Base-by-base conservation (phyloP, 2,113 vertebrate species). In the Etheostoma spectabile region DNA sequence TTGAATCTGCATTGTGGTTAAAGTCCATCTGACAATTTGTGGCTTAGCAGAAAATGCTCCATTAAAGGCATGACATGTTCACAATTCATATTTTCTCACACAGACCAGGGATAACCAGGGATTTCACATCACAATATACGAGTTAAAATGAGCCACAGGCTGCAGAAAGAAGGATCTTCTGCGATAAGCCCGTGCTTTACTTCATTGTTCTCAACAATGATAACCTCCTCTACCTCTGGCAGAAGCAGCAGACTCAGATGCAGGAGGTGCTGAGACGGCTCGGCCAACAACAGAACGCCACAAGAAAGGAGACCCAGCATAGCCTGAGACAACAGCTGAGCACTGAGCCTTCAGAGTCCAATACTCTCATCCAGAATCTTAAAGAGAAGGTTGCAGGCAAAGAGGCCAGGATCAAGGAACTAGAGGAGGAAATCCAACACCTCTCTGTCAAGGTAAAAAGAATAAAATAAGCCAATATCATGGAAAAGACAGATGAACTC, bases 231-330 rank as follows among this genome's bases (percentile, higher is more conserved):
- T 49, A 45, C n/a, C 3, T 66, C 55, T 66, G 45, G 35, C 94
- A 99, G 98, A 95, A 90, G 77, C 97, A 97, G 84, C 96, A 97
- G 88, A 95, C 94, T 33, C 95, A 96, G 91, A 95, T 98, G 77
- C 97, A 98, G 89, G 95, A 95, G 38, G 86, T 95, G 35, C 74
- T 99, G 65, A 90, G 79, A 64, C 90, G 64, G 42, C 90, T 97
- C 84, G 96, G 95, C 72, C 93, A 93, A 57, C 94, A 96, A 73
- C 85, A 91, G 72, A 94, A 95, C 0, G 75, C 79, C 79, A 19
- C 92, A 89, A 89, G 27, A 5, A 92, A 89, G 19, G 90, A 86
- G 0, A 77, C 80, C 35, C 90, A 86, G 83, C 89, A 90, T 42
- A 79, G 12, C 12, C 51, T 81, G 22, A 93, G 69, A 51, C 89